A percentile compares a stretch with the other conserved stretches of the same genome.
Evolutionary conservation across 2,888 invertebrate genomes (phyloP).

Genomic region (Nudaria mundana): DNA sequence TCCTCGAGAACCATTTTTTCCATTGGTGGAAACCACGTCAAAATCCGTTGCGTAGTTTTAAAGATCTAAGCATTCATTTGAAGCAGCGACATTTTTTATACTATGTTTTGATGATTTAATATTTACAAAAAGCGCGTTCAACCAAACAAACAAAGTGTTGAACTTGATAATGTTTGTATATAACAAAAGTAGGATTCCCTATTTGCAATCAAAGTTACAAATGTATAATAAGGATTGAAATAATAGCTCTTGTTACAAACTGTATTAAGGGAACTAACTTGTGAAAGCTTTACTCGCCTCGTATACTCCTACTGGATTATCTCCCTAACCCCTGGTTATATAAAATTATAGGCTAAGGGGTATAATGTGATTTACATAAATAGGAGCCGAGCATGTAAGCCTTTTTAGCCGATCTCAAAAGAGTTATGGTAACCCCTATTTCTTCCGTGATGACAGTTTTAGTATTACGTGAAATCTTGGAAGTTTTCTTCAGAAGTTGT

Average conservation of each 20-base stretch:
- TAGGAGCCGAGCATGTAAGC: constrained; percentile 3
- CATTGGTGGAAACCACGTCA: too few relatives aligned
- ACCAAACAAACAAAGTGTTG: too few relatives aligned
- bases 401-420: constrained; percentile 1
- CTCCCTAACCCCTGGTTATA: background rate
- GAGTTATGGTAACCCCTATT: constrained; percentile 4
- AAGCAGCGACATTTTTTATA: too few relatives aligned
- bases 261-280: background rate
- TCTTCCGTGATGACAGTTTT: constrained; percentile 6
- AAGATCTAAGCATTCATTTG: too few relatives aligned
- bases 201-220: too few relatives aligned
- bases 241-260: background rate
- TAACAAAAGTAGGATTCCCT: too few relatives aligned
- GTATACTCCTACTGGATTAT: constrained; percentile 3
- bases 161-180: too few relatives aligned
- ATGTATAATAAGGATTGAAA: too few relatives aligned
- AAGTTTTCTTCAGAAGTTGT: background rate
- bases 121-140: too few relatives aligned
- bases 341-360: constrained; percentile 6
- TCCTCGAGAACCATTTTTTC: too few relatives aligned
- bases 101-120: too few relatives aligned
- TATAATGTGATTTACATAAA: constrained; percentile 11
- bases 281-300: background rate
- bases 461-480: background rate
- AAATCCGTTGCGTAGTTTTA: too few relatives aligned